Evolutionary conservation across 2,113 vertebrate genomes (phyloP).

Genomic region (Etheostoma cragini): DNA sequence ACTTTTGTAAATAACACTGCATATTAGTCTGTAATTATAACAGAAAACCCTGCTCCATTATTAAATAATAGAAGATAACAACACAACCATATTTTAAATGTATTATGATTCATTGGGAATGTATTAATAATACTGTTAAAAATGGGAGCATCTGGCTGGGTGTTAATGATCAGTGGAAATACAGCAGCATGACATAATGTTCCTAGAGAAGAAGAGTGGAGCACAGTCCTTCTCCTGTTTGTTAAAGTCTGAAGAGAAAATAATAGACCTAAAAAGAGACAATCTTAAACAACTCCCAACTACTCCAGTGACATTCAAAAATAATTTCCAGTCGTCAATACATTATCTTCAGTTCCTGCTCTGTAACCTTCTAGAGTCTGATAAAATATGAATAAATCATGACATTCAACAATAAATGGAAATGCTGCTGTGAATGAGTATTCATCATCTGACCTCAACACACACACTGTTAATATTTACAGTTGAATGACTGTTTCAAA

Average conservation of each 20-base stretch:
- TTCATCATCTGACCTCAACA: background rate
- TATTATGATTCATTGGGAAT: background rate
- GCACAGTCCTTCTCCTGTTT: background rate
- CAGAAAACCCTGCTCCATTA: background rate
- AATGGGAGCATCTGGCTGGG: constrained; percentile 4
- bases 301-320: background rate
- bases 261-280: background rate
- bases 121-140: constrained; percentile 10
- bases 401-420: background rate
- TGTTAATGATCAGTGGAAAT: constrained; percentile 10
- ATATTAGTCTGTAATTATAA: no score
- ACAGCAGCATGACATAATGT: background rate
- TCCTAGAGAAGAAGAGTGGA: background rate
- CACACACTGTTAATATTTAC: background rate
- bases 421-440: background rate
- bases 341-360: fast-evolving
- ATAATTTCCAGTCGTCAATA: background rate
- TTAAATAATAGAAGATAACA: background rate
- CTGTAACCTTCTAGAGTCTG: background rate
- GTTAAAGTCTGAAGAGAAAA: background rate
- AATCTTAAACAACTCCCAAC: background rate
- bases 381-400: constrained; percentile 8
- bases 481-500: background rate
- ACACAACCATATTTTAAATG: background rate
- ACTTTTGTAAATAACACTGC: no score